Evolutionary conservation across 2,888 invertebrate species (phyloP), one percentile per base, ranked within the genome.

Genomic region (Leptopterna dolabrata): DNA sequence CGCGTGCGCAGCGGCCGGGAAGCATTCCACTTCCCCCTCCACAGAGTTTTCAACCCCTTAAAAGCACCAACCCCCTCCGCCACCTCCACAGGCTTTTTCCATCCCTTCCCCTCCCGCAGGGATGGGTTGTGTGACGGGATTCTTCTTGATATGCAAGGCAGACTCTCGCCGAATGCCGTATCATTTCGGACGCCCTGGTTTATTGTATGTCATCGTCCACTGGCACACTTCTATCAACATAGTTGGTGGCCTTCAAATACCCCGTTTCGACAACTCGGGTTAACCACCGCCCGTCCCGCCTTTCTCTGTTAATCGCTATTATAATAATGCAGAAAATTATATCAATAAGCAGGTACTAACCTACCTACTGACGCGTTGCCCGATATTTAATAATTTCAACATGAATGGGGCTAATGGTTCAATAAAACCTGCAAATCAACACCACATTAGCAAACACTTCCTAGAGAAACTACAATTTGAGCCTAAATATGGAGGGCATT

Each of bases 101-200:
- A 86, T 7, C 78, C 73, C 84, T 73, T 4, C 78, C 55, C 51
- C 86, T 76, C 55, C 0, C 30, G 16, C 9, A 36, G 19, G 47
- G 43, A 55, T 70, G n/a, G 13, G 19, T 24, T n/a, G 43, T 16
- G 85, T 29, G 47, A n/a, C 14, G 43, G 70, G 45, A 80, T 27
- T 24, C 63, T 87, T 76, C 83, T 88, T 88, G 88, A 85, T 89
- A 89, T 89, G 88, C 88, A 73, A 88, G 88, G 84, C 88, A 71
- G 47, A 55, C 29, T 80, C 81, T 51, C 76, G 30, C 78, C 83
- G 86, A 89, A 88, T 88, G 81, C 87, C 88, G 78, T 89, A 89
- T 89, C 88, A 89, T 88, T 63, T 88, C 88, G 51, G 78, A 86
- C 88, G 80, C 86, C 87, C 78, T 73, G 86, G 80, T 88, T 87